Conservation (phyloP, 2,888 invertebrate genomes). For the Pachydiplax longipennis region DNA sequence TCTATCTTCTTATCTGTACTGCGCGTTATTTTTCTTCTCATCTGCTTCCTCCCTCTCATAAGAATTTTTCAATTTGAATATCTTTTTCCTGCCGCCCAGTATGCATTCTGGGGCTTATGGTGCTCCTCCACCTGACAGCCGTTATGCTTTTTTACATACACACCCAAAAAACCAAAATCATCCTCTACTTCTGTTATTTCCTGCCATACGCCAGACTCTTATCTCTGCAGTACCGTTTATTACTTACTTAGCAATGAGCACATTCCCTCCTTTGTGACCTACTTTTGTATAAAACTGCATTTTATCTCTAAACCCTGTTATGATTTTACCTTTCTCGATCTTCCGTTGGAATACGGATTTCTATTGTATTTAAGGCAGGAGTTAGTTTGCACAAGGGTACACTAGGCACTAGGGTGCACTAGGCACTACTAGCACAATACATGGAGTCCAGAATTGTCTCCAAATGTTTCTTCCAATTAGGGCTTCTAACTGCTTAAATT, state of each 20-base stretch:
- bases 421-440: too few species aligned
- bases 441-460: too few species aligned
- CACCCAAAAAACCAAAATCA: background rate
- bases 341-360: too few species aligned
- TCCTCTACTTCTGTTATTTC: background rate
- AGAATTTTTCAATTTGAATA: background rate
- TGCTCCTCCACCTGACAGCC: background rate
- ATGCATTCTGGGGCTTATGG: background rate
- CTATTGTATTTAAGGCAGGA: too few species aligned
- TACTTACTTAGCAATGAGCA: background rate
- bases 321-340: too few species aligned
- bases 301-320: too few species aligned
- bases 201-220: background rate
- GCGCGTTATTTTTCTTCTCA: background rate
- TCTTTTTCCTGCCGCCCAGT: background rate
- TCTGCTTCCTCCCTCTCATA: background rate
- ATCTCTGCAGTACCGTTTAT: background rate
- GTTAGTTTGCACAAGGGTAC: too few species aligned
- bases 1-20: too few species aligned
- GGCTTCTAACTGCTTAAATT: too few species aligned
- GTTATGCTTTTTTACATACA: background rate
- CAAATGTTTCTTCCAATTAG: too few species aligned
- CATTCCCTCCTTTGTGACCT: background rate
- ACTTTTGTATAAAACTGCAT: background rate
- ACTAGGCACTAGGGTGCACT: too few species aligned